Conservation (phyloP, 2,797 vertebrate genomes). For the Eleutherodactylus coqui region DNA sequence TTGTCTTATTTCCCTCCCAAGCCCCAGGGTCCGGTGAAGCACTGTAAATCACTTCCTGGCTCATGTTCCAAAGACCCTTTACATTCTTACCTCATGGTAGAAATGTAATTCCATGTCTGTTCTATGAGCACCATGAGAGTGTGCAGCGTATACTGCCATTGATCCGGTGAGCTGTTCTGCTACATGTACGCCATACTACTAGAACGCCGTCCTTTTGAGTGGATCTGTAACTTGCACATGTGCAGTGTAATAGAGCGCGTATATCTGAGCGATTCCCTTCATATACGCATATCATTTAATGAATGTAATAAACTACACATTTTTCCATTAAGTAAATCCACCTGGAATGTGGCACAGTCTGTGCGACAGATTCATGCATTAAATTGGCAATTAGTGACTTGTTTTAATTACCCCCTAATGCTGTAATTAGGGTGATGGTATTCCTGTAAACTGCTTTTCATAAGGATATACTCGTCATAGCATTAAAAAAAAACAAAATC, state of each 20-base stretch:
- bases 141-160: neutral
- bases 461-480: neutral
- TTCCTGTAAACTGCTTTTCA: neutral
- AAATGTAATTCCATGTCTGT: conserved; percentile 50
- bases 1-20: conserved; percentile 55
- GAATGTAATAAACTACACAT: neutral
- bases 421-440: neutral
- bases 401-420: no score
- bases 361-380: neutral
- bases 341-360: neutral
- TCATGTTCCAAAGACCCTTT: conserved; percentile 59
- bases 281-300: neutral
- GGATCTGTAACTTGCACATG: no score
- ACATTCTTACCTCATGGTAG: conserved; percentile 55
- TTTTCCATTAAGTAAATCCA: neutral
- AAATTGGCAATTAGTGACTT: no score
- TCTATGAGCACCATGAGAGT: conserved; percentile 27
- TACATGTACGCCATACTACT: neutral
- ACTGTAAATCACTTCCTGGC: conserved; percentile 62
- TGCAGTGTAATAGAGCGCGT: neutral
- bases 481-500: neutral
- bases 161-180: neutral
- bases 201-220: neutral
- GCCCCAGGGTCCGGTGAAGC: conserved; percentile 60
- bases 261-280: neutral